phyloP scores from a whole-genome alignment of 2,797 vertebrate species.

The Myotis daubentonii region DNA sequence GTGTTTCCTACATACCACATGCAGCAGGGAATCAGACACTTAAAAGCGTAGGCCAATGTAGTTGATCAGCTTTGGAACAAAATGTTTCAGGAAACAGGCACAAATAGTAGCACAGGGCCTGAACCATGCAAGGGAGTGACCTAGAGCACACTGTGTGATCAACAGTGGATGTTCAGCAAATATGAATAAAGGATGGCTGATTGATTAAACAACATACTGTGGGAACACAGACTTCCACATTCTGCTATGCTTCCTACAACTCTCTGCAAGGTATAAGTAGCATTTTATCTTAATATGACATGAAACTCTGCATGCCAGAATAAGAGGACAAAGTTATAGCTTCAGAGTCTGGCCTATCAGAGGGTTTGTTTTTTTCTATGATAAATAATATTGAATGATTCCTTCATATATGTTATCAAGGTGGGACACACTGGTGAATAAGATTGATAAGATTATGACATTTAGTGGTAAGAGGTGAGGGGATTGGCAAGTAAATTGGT shows the following conservation, averaged over 20 bases:
- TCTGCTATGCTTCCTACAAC: not conserved
- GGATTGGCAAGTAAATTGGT: not conserved
- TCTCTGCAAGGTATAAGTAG: not conserved
- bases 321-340: not conserved
- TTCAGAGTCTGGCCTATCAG: not conserved
- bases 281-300: not conserved
- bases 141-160: not conserved
- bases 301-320: not conserved
- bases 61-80: not conserved
- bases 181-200: not conserved
- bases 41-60: not conserved
- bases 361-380: not conserved
- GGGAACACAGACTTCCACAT: not conserved
- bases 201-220: not conserved
- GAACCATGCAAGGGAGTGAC: not conserved
- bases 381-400: slow-evolving; percentile 5
- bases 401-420: not conserved
- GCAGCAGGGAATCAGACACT: not conserved
- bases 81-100: not conserved
- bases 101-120: not conserved
- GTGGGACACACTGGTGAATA: not conserved
- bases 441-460: not conserved
- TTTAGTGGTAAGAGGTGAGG: not conserved
- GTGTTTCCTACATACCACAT: not conserved
- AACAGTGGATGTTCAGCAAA: not conserved